Evolutionary conservation across 2,888 invertebrate genomes (phyloP), one percentile per base, ranked within the genome.

Genomic region (Mimas tiliae): DNA sequence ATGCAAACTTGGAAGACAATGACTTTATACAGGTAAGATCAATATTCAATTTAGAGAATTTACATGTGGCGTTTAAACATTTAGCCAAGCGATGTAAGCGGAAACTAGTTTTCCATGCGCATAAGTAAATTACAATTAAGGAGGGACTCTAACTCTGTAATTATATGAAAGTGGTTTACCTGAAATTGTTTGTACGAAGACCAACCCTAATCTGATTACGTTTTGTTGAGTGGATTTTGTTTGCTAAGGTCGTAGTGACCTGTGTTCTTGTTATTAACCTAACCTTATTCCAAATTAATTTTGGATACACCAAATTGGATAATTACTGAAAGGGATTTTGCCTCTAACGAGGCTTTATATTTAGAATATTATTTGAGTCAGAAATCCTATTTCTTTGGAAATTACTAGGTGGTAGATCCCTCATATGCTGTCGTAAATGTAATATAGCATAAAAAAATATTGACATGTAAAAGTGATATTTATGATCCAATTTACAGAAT

Each of bases 21-120:
- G 58, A 16, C 42, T 58, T 19, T 42, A 42, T 42, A 38, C 55
- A 58, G 42, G 58, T 58, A 58, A 58, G 58, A 58, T 58, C 58
- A 58, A 58, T 58, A 58, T 58, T 58, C 58, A 42, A 58, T 58
- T 58, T 42, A 42, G 58, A 38, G 58, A 58, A 42, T 58, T 42
- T 58, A 42, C 58, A 58, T 58, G 58, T 19, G 42, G 42, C 58
- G 19, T 12, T 58, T 42, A 58, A 58, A 58, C 58, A 42, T 58
- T 58, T 58, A 58, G 58, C 58, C 1, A 58, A 58, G 58, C 55
- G 58, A n/a, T 53, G 9, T 4, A 12, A 12, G 21, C 12, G 19
- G 38, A 42, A 16, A 42, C 58, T 58, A 58, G 38, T 42, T 58
- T 58, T 19, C 19, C 58, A 9, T 11, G 42, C 42, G 16, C 58